These are phyloP conservation scores for Nephrotoma appendiculata DNA, from an alignment of 2,888 invertebrate genomes.

Conservation along the genomic window DNA sequence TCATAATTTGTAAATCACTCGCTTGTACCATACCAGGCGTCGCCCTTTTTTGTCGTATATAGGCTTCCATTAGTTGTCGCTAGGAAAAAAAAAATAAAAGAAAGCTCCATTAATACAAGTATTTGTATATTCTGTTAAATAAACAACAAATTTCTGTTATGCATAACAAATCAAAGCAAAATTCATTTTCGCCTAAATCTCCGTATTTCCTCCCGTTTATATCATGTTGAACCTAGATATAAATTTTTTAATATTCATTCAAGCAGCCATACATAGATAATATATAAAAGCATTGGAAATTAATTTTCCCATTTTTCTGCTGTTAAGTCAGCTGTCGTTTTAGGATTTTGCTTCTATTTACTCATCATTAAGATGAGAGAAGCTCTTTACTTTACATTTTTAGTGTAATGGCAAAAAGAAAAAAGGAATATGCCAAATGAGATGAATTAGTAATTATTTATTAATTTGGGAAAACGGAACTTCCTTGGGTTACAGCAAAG, in stretches of 20 bases:
- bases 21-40: constrained; percentile 77
- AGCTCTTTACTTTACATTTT: neutral
- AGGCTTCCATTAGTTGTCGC: constrained; percentile 78
- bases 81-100: constrained; percentile 25
- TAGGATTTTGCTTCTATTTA: neutral
- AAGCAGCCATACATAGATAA: neutral
- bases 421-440: neutral
- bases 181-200: neutral
- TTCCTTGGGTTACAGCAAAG: too few species aligned
- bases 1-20: constrained; percentile 59
- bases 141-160: neutral
- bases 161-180: neutral
- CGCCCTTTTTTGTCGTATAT: constrained; percentile 75
- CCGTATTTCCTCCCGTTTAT: neutral
- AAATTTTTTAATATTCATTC: neutral
- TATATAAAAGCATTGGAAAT: neutral
- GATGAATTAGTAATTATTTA: neutral
- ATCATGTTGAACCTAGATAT: neutral
- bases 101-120: neutral
- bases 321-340: neutral
- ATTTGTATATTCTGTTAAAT: neutral
- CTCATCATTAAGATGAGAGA: neutral
- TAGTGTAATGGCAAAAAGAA: neutral
- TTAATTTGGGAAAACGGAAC: neutral
- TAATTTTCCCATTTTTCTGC: neutral